Evolutionary conservation across 2,888 invertebrate species (phyloP).

Genomic region (Lagria hirta): DNA sequence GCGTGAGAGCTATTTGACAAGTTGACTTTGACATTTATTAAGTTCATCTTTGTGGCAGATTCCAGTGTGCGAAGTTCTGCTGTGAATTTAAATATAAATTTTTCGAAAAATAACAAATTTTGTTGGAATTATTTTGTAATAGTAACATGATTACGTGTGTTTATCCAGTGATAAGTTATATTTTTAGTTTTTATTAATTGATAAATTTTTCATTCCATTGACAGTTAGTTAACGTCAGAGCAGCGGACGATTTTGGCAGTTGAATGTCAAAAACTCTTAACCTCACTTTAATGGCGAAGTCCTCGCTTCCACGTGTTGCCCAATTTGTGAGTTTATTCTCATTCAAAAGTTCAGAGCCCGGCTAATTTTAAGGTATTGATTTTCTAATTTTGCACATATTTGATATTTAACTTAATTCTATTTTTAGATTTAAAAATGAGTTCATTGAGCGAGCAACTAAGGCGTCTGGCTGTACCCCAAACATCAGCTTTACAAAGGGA

Average conservation of each 20-base stretch:
- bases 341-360: conserved; percentile 6
- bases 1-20: too few relatives aligned
- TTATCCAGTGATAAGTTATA: too few relatives aligned
- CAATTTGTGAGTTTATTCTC: conserved; percentile 4
- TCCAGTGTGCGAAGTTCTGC: too few relatives aligned
- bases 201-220: too few relatives aligned
- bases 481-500: conserved; percentile 66
- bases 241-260: neutral
- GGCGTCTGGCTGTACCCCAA: conserved; percentile 75
- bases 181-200: too few relatives aligned
- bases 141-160: too few relatives aligned
- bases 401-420: neutral
- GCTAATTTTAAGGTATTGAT: conserved; percentile 12
- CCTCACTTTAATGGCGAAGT: conserved; percentile 12
- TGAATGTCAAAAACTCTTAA: conserved; percentile 7
- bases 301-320: conserved; percentile 9
- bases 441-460: conserved; percentile 77
- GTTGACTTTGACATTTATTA: too few relatives aligned
- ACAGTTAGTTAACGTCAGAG: too few relatives aligned
- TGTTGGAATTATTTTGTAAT: too few relatives aligned
- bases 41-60: too few relatives aligned
- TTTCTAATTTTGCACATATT: neutral
- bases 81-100: too few relatives aligned
- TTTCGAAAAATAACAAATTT: too few relatives aligned
- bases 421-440: conserved; percentile 52